Base-by-base conservation (phyloP, 2,113 vertebrate genomes). In the Clupea harengus region DNA sequence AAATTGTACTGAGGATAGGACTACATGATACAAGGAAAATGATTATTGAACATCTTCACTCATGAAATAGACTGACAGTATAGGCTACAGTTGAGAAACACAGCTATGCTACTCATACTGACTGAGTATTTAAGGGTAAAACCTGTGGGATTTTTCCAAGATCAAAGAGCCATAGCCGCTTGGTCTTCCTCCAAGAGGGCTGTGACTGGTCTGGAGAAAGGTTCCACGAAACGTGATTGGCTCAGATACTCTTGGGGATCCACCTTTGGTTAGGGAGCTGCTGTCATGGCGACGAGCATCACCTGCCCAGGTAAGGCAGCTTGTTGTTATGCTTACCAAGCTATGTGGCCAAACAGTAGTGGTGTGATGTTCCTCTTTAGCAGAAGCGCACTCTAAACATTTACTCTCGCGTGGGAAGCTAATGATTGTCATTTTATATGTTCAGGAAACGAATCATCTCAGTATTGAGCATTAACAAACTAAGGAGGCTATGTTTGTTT, bases 271-370 rank as follows among this genome's bases (percentile, higher is more conserved):
- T 45, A 54, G 90, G 67, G 85, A 88, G 44, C 28, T 28, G 20
- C 85, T 85, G 83, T 91, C 93, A 93, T 93, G 88, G 93, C 91
- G 92, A 95, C 93, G 86, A 89, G 87, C 87, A 90, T 93, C 91
- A 88, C 89, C 87, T 89, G 89, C 87, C 81, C 87, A 89, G 87
- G 75, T 87, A 86, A 45, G 86, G 64, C 81, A 85, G 50, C 22
- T 18, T 86, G 89, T 91, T 91, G 89, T 89, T 86, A 89, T 87
- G 87, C 81, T 81, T 80, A 91, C 49, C 45, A 44, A 17, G 1
- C 60, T 82, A 81, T 72, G 54, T 47, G 39, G 84, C 67, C 85
- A 82, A 83, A 86, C 86, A 89, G 50, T 85, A 47, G 45, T 78
- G 81, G 45, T 25, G 45, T 28, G 52, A 22, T 57, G 52, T 0